Evolutionary conservation across 2,113 vertebrate genomes (phyloP).

Genomic region (Mormoops blainvillei): DNA sequence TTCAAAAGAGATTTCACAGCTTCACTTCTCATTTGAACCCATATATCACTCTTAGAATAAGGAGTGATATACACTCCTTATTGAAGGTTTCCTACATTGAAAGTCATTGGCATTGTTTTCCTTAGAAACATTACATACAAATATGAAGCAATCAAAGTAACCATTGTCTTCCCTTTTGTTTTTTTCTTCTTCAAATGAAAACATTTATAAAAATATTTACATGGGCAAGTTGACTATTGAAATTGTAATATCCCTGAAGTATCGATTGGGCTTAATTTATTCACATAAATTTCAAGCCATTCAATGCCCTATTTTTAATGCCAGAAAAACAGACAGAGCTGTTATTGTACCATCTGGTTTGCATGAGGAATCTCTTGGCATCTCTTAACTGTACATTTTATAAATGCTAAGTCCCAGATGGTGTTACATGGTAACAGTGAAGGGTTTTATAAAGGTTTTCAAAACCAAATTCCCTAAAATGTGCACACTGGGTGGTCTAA

Average conservation of each 20-base stretch:
- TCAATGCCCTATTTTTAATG: constrained; percentile 1
- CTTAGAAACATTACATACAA: constrained; percentile 40
- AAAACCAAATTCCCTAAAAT: constrained; percentile 67
- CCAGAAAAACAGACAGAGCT: constrained; percentile 41
- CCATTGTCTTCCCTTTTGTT: constrained; percentile 25
- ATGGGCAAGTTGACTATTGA: constrained; percentile 3
- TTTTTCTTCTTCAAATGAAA: constrained; percentile 50
- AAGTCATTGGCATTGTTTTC: constrained; percentile 19
- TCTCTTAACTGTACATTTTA: constrained; percentile 54
- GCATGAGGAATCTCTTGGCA: constrained; percentile 60
- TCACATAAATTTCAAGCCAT: constrained; percentile 61
- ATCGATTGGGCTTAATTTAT: constrained; percentile 38
- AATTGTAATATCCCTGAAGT: constrained; percentile 48
- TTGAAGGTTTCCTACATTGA: background rate
- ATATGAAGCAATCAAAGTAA: constrained; percentile 4
- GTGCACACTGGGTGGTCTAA: constrained; percentile 56
- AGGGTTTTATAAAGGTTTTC: constrained; percentile 56
- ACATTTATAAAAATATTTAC: constrained; percentile 43
- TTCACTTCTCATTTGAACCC: constrained; percentile 32
- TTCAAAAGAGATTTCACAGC: constrained; percentile 68
- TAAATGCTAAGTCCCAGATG: constrained; percentile 53
- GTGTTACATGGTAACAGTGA: constrained; percentile 62
- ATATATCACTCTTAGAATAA: background rate
- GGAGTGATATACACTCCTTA: background rate
- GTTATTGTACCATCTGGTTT: constrained; percentile 72